Conservation (phyloP, 2,797 vertebrate species). For the Lacerta agilis region DNA sequence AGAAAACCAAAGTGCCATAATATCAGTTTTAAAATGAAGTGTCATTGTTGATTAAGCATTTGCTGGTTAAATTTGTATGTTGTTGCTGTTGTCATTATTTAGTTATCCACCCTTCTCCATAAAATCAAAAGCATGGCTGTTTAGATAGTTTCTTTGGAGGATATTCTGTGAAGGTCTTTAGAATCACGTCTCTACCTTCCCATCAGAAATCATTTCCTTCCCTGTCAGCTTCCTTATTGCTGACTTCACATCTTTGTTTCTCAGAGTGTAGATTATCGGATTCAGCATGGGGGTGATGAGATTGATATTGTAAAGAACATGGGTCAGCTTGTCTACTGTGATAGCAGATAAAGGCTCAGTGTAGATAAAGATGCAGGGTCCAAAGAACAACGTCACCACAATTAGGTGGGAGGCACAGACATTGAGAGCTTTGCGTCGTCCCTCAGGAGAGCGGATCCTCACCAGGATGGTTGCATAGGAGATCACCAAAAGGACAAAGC, state of each 20-base stretch:
- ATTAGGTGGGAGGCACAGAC: slow-evolving; percentile 64
- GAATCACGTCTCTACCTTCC: neutral
- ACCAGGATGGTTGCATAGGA: slow-evolving; percentile 60
- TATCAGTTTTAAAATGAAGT: too few species aligned
- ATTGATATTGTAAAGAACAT: slow-evolving; percentile 60
- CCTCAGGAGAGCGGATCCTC: slow-evolving; percentile 43
- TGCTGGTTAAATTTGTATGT: too few species aligned
- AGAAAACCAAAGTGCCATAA: too few species aligned
- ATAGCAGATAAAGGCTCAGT: slow-evolving; percentile 51
- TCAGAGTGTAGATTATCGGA: slow-evolving; percentile 65
- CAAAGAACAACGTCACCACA: slow-evolving; percentile 67
- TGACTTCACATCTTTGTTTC: slow-evolving; percentile 65
- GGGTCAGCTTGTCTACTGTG: slow-evolving; percentile 46
- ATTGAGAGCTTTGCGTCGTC: slow-evolving; percentile 45
- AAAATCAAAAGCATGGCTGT: too few species aligned
- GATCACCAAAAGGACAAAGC: slow-evolving; percentile 63
- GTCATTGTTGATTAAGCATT: too few species aligned
- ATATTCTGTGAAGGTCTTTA: neutral
- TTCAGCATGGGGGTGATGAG: slow-evolving; percentile 67
- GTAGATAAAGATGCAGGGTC: slow-evolving; percentile 64
- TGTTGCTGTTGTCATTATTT: too few species aligned
- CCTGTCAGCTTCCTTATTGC: slow-evolving; percentile 52
- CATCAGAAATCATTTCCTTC: neutral
- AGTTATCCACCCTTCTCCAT: too few species aligned
- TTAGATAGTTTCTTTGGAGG: too few species aligned